A percentile compares a stretch with the other conserved stretches of the same genome.
Conservation (phyloP, 2,888 invertebrate genomes). For the Dryobotodes eremita region DNA sequence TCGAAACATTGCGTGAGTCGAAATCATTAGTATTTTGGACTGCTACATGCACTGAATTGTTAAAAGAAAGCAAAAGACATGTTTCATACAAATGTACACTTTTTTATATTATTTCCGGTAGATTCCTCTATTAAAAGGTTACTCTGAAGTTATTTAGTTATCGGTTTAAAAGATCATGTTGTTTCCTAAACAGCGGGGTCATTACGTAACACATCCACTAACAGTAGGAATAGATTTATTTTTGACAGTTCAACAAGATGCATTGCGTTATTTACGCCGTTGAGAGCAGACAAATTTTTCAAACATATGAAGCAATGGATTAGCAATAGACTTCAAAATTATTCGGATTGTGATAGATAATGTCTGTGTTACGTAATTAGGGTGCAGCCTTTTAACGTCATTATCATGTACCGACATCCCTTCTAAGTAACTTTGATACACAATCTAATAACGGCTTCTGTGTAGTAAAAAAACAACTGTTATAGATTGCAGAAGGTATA, state of each 20-base stretch:
- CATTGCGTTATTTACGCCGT: too few species aligned
- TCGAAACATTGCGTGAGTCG: conserved; percentile 39
- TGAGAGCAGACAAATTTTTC: too few species aligned
- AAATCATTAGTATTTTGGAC: conserved; percentile 36
- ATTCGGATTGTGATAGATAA: too few species aligned
- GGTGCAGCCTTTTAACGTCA: not conserved
- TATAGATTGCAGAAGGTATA: not conserved
- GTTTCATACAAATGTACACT: not conserved
- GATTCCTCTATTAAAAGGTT: not conserved
- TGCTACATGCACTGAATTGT: conserved; percentile 10
- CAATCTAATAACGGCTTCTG: not conserved
- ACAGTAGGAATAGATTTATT: too few species aligned
- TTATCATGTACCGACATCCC: not conserved
- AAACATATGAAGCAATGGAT: too few species aligned
- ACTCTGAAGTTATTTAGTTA: not conserved
- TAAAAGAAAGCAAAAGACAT: conserved; percentile 23
- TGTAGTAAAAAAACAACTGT: not conserved
- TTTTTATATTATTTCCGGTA: conserved; percentile 11
- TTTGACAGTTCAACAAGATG: too few species aligned
- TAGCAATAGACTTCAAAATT: too few species aligned
- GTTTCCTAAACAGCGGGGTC: not conserved
- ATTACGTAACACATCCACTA: too few species aligned
- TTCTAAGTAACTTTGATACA: not conserved
- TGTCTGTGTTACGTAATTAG: too few species aligned
- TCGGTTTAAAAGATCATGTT: not conserved